Conservation (phyloP, 2,888 invertebrate species). For the Xestia sexstrigata region DNA sequence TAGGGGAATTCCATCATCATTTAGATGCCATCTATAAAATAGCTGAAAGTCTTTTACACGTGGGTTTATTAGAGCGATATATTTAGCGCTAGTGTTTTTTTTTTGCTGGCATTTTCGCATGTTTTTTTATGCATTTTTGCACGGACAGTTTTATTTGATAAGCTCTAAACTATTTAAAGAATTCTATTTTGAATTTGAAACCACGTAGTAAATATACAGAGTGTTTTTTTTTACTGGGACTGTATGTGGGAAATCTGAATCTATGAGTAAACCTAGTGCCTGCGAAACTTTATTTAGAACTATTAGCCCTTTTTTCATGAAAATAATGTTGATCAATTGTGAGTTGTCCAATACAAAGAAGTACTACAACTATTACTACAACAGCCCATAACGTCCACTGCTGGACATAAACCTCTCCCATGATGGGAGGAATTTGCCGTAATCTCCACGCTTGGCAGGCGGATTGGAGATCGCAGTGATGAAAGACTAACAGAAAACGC, state of each 20-base stretch:
- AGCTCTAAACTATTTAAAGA: neutral
- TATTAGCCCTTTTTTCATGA: neutral
- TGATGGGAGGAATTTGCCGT: too few relatives aligned
- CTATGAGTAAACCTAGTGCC: neutral
- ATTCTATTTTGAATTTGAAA: neutral
- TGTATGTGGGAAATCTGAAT: neutral
- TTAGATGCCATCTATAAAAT: conserved; percentile 10
- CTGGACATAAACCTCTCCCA: too few relatives aligned
- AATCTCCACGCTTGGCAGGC: too few relatives aligned
- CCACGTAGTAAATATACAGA: neutral
- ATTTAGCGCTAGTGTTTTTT: neutral
- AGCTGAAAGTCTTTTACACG: neutral
- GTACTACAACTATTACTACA: too few relatives aligned
- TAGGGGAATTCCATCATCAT: conserved; percentile 18
- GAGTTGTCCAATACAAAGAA: neutral
- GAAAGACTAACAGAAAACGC: too few relatives aligned
- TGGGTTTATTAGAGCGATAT: neutral
- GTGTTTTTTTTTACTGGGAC: neutral
- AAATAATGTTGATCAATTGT: neutral
- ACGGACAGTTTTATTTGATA: neutral
- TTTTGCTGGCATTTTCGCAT: neutral
- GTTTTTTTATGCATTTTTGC: neutral
- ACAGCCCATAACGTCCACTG: too few relatives aligned
- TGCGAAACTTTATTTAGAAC: neutral
- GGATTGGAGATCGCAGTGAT: too few relatives aligned